These are phyloP conservation scores for Scaptomyza graminum DNA, from an alignment of 1,140 invertebrate species.

Conservation along the genomic window DNA sequence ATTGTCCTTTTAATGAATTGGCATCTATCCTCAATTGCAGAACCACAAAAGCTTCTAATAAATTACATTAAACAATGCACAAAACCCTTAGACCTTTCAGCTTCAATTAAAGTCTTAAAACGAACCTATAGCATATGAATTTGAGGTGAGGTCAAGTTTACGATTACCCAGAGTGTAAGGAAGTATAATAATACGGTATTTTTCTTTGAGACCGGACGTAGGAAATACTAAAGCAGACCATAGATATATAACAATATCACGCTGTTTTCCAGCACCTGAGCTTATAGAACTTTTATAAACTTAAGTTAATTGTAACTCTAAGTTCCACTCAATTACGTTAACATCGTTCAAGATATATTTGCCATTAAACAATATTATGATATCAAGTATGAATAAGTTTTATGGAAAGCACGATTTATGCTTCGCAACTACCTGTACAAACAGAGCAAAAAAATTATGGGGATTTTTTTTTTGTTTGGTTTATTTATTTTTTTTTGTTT, in stretches of 20 bases:
- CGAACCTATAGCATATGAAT: neutral
- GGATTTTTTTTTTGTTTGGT: neutral
- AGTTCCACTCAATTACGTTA: constrained; percentile 62
- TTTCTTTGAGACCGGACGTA: no score
- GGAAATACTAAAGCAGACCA: no score
- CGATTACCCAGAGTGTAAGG: no score
- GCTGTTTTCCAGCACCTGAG: neutral
- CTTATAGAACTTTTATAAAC: neutral
- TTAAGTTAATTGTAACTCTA: constrained; percentile 7
- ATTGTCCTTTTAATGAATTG: constrained; percentile 64
- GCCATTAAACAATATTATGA: constrained; percentile 62
- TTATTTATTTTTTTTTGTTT: neutral
- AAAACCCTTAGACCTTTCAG: neutral
- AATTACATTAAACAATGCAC: constrained; percentile 15
- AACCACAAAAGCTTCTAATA: constrained; percentile 27
- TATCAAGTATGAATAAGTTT: constrained; percentile 54
- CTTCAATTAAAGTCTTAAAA: constrained; percentile 1
- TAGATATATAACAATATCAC: neutral
- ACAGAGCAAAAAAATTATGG: constrained; percentile 34
- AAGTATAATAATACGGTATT: no score
- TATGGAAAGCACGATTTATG: constrained; percentile 69
- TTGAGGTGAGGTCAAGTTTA: neutral
- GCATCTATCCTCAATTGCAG: constrained; percentile 36
- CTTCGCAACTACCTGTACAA: constrained; percentile 31
- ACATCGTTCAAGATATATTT: constrained; percentile 73